Percentiles rank a stretch among this genome's conserved stretches.
Conservation (phyloP, 2,888 invertebrate genomes). For the Oxyteleia sp. region DNA sequence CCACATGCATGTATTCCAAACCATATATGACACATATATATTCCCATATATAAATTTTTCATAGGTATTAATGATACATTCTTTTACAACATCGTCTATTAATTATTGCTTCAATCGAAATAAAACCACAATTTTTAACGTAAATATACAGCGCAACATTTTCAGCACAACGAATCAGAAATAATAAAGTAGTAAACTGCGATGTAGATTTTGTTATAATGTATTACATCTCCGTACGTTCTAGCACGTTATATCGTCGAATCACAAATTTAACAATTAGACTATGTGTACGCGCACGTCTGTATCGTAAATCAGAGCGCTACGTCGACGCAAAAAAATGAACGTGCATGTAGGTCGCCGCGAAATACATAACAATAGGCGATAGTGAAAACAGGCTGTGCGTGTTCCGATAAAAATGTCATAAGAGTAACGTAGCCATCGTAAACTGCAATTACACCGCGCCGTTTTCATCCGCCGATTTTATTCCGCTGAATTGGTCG, state of each 20-base stretch:
- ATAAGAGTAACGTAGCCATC: conserved; percentile 69
- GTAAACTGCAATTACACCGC: conserved; percentile 65
- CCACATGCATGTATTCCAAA: no score
- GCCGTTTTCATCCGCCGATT: conserved; percentile 41
- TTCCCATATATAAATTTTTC: no score
- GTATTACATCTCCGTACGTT: conserved; percentile 64
- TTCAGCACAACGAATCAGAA: conserved; percentile 19
- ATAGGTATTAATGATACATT: no score
- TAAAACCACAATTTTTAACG: neutral
- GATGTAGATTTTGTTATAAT: conserved; percentile 58
- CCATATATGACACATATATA: no score
- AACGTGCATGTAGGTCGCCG: conserved; percentile 84
- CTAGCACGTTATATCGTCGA: conserved; percentile 60
- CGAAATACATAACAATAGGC: conserved; percentile 80
- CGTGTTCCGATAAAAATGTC: conserved; percentile 82
- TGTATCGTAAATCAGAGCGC: conserved; percentile 78
- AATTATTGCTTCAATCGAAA: no score
- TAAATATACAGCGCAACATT: conserved; percentile 21
- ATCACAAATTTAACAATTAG: conserved; percentile 74
- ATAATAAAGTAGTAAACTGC: conserved; percentile 58
- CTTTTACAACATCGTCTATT: no score
- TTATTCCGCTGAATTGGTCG: conserved; percentile 28
- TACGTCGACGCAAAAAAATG: conserved; percentile 80
- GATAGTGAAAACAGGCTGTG: conserved; percentile 82
- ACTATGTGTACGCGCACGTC: conserved; percentile 72